Percentiles rank a stretch among this genome's conserved stretches.
phyloP scores from a whole-genome alignment of 1,140 invertebrate species.

The Brachionus asplanchnoidis region DNA sequence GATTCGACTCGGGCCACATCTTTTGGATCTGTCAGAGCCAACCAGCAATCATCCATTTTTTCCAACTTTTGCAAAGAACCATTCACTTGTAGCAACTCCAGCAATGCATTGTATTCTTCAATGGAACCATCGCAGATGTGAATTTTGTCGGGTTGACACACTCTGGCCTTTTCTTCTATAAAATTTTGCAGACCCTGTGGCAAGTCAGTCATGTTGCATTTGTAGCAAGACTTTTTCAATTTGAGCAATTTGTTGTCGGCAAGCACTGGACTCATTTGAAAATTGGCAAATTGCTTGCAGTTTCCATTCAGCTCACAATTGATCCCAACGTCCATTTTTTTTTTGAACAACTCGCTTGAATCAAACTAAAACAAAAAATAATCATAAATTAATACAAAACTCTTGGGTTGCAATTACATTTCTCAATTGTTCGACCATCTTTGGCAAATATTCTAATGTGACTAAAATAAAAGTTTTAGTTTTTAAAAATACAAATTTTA shows the following conservation, averaged over 20 bases:
- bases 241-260: not conserved
- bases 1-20: constrained; percentile 96
- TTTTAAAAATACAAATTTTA: not conserved
- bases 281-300: not conserved
- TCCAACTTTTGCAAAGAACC: constrained; percentile 72
- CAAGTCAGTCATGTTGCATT: not conserved
- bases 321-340: not conserved
- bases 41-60: constrained; percentile 93
- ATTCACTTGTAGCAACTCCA: constrained; percentile 53
- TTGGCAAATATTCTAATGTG: not conserved
- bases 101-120: constrained; percentile 68
- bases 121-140: constrained; percentile 88
- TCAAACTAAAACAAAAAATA: not conserved
- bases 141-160: constrained; percentile 78
- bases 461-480: not conserved
- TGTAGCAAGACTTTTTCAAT: not conserved
- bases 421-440: constrained; percentile 21
- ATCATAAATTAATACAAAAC: not conserved
- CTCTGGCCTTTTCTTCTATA: constrained; percentile 47
- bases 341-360: not conserved
- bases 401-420: not conserved
- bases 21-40: constrained; percentile 86
- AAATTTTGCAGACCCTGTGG: not conserved
- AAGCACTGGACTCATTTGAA: not conserved
- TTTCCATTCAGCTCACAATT: not conserved